A percentile compares a stretch with the other conserved stretches of the same genome.
phyloP scores from a whole-genome alignment of 2,797 vertebrate genomes.

The Taeniopygia guttata region DNA sequence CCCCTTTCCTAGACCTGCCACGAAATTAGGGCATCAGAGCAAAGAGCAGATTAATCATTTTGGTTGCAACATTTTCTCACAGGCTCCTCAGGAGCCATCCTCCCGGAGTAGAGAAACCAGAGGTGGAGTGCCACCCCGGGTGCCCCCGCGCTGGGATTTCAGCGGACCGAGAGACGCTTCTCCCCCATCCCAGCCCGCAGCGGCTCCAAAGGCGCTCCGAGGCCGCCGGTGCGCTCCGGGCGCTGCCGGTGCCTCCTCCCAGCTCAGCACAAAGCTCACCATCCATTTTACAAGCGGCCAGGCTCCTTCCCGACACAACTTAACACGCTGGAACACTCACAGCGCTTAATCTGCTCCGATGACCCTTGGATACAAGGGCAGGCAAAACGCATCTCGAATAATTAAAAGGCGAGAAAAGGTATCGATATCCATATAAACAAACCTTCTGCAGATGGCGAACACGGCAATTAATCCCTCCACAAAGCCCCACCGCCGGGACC shows the following conservation, averaged over 20 bases:
- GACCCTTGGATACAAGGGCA: not conserved
- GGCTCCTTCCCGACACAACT: not conserved
- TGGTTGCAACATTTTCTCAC: not conserved
- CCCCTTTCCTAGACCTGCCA: not conserved
- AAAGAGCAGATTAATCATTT: not conserved
- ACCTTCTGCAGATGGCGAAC: conserved; percentile 36
- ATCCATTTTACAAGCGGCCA: conserved; percentile 26
- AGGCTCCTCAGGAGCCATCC: not conserved
- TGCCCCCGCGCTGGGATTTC: not conserved
- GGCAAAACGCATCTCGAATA: not conserved
- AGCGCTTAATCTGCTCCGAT: not conserved
- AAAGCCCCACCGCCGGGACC: not conserved
- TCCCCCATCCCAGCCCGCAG: too few relatives aligned
- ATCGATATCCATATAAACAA: conserved; percentile 25
- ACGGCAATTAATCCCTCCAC: conserved; percentile 46
- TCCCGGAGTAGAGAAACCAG: not conserved
- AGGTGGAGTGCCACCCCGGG: not conserved
- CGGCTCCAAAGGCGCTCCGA: not conserved
- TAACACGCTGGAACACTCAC: not conserved
- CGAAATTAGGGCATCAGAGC: not conserved
- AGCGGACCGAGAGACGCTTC: not conserved
- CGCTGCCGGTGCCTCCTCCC: not conserved
- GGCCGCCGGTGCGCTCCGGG: not conserved
- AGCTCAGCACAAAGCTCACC: conserved; percentile 35
- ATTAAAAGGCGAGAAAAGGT: not conserved